These are phyloP conservation scores for Buceros bicornis DNA, from an alignment of 2,797 vertebrate species.

Conservation along the genomic window DNA sequence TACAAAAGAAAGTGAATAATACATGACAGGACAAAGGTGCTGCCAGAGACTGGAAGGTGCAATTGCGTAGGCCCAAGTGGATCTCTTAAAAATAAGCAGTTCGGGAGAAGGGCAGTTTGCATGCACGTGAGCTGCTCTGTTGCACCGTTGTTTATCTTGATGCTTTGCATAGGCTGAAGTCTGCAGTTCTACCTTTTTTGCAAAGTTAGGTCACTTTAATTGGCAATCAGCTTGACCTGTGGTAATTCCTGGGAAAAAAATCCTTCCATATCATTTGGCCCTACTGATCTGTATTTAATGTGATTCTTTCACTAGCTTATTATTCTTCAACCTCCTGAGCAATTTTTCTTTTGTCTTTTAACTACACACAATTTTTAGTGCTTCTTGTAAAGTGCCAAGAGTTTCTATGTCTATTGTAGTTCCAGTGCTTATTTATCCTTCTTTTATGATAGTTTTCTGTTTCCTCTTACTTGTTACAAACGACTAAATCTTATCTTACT, in stretches of 20 bases:
- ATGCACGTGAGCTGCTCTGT: background rate
- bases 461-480: background rate
- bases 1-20: background rate
- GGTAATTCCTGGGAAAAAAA: background rate
- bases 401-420: background rate
- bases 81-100: background rate
- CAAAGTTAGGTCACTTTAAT: background rate
- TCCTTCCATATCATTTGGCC: background rate
- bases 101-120: background rate
- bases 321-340: background rate
- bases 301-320: constrained; percentile 11
- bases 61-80: background rate
- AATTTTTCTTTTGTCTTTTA: background rate
- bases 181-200: background rate
- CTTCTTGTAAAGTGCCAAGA: background rate
- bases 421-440: background rate
- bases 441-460: background rate
- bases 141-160: background rate
- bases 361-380: background rate
- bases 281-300: background rate
- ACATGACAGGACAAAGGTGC: background rate
- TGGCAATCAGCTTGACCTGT: background rate
- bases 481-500: background rate
- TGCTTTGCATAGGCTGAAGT: background rate
- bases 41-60: background rate